Evolutionary conservation across 1,140 invertebrate genomes (phyloP), one percentile per base, ranked within the genome.

Genomic region (Ceratoteleas bidentatus): DNA sequence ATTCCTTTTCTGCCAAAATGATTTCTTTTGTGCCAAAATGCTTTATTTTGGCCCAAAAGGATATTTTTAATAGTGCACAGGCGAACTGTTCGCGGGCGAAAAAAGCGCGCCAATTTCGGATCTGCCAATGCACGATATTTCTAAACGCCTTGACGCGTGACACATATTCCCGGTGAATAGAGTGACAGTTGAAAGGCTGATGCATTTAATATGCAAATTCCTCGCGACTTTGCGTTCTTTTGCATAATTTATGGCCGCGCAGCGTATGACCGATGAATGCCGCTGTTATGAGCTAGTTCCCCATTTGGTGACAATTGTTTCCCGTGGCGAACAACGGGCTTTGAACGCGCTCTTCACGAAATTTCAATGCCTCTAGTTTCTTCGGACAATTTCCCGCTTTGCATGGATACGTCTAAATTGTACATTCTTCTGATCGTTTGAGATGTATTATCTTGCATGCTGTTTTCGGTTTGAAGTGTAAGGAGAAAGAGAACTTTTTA

Each of bases 201-300:
- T 68, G 73, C 38, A 61, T 68, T 47, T 68, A 61, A 76, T 62
- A 76, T 68, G 73, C 34, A 54, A 60, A 76, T 68, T 53, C 61
- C 60, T 68, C 16, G 40, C 24, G 64, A 54, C 57, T 47, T 53
- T 75, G 36, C 38, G 47, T 66, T 66, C 62, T 60, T 68, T 68
- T 76, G 53, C 56, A 76, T 68, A 76, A 66, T 65, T 60, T 75
- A 75, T 61, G 54, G 5, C 13, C n/a, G 53, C 10, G 4, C 24
- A 24, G 24, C 24, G 24, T 24, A 24, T 24, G 24, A 24, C 24
- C 54, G 36, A 61, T 60, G 60, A 66, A 60, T 75, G 47, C 57
- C 53, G 34, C 13, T 47, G 53, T 45, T 45, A 65, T 52, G 54
- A 32, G 47, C 43, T 43, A 60, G 61, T 66, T 34, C 72, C 32